Evolutionary conservation across 2,113 vertebrate genomes (phyloP), one percentile per base, ranked within the genome.

Genomic region (Phalacrocorax aristotelis): DNA sequence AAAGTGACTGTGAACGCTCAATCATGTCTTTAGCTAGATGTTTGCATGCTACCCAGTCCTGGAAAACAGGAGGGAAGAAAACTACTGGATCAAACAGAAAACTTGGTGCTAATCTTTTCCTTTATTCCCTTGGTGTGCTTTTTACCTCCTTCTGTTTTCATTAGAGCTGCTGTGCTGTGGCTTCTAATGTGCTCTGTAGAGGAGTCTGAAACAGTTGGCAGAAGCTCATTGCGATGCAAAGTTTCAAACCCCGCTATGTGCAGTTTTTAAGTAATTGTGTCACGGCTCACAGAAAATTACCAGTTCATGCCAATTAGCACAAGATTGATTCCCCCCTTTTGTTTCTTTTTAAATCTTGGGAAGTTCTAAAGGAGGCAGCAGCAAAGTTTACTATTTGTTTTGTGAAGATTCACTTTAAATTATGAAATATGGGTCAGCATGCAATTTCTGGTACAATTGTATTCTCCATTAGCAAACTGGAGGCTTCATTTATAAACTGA

Each of bases 401-500:
- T 54, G 49, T 84, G 72, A 66, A 90, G 70, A 62, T 90, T 93
- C 85, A 71, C 57, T 84, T 93, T 91, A 93, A 89, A 87, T 81
- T 55, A 60, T 92, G 86, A 96, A 97, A 93, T 93, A 92, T 58
- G 55, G 90, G 85, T 95, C 76, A 90, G 58, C 34, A 32, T 89
- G 30, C 23, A 90, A 64, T 90, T 97, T 66, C 8, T 46, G 49
- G 66, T 77, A 68, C 86, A 83, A 83, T 88, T 83, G 60, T 87
- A 19, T 91, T 87, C 68, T 95, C 77, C 87, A 90, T 97, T 97
- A 98, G 82, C 72, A 93, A 96, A 87, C 49, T 84, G 68, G 51
- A 97, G 72, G 68, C 79, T 97, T 96, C 90, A 83, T 97, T 93
- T 97, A 95, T 88, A 54, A 34, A n/a, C 36, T 68, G 54, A 95